These are phyloP conservation scores for Pantala flavescens DNA, from an alignment of 1,140 invertebrate species.

Conservation along the genomic window DNA sequence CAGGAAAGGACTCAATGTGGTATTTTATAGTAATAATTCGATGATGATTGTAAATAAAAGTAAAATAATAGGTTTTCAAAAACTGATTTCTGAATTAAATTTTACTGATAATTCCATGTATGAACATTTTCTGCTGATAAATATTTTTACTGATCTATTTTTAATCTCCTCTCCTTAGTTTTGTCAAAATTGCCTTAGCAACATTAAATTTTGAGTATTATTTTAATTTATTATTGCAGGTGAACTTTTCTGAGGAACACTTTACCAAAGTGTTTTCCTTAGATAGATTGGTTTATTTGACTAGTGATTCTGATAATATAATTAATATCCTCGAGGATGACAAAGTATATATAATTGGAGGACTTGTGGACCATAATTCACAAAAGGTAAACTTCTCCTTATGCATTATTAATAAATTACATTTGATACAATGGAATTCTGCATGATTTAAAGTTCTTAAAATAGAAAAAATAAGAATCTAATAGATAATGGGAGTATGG, in stretches of 20 bases:
- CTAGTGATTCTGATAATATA: slow-evolving; percentile 87
- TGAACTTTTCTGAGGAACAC: slow-evolving; percentile 52
- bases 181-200: too few species aligned
- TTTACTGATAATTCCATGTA: too few species aligned
- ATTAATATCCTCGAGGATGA: slow-evolving; percentile 63
- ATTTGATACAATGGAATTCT: slow-evolving; percentile 18
- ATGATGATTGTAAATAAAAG: too few species aligned
- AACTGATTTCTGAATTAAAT: too few species aligned
- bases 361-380: slow-evolving; percentile 92
- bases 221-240: slow-evolving; percentile 37
- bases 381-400: slow-evolving; percentile 62
- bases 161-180: too few species aligned
- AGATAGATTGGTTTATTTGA: slow-evolving; percentile 78
- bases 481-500: neutral
- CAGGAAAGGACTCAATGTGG: too few species aligned
- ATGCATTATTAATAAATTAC: slow-evolving; percentile 12
- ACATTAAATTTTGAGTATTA: too few species aligned
- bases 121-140: too few species aligned
- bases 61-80: too few species aligned
- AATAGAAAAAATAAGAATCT: neutral
- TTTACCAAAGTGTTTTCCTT: slow-evolving; percentile 63
- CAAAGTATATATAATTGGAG: slow-evolving; percentile 89
- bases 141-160: too few species aligned
- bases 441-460: neutral
- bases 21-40: too few species aligned